Base-by-base conservation (phyloP, 2,888 invertebrate genomes). In the Trichogramma evanescens region DNA sequence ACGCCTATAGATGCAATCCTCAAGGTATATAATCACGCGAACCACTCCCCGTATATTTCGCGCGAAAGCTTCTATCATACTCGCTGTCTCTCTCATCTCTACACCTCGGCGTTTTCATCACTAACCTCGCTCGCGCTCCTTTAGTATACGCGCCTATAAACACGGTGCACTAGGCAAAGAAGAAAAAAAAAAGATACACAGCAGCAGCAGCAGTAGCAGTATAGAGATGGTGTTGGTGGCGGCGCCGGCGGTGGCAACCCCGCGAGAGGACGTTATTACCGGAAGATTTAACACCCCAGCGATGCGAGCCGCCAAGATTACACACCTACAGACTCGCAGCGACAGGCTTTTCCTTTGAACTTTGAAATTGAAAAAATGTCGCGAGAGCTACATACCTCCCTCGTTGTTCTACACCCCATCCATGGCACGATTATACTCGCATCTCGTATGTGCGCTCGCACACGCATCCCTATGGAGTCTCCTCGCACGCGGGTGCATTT, bases 401-500 rank as follows among this genome's bases (percentile, higher is more conserved):
- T 8, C 59, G 26, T 43, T 54, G 57, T 39, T 13, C 10, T 44
- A 6, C 48, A 42, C 7, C 26, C 42, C 10, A 45, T 48, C 45
- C 48, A 51, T 54, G n/a, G 13, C 9, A 46, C 58, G 54, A 45
- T 41, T 46, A 59, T 40, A 52, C 45, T 43, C 52, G 53, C 60
- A 52, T 61, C 60, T 48, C 54, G 13, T 56, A 43, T 58, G 44
- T n/a, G 7, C 54, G 7, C 45, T 43, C 50, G 42, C 39, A 50
- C 59, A 43, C 52, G 56, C 59, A 51, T 50, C 45, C 51, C 38
- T 50, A 44, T 6, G 4, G 26, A 26, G 26, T 44, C 50, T 59
- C 58, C 57, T 50, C 54, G 59, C 40, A 50, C 39, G 58, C 63
- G 58, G 56, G 67, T 72, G 67, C 72, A 76, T 76, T 76, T 76